Base-by-base conservation (phyloP, 92 coral and sea anemone species). In the Epizoanthus illoricatus region DNA sequence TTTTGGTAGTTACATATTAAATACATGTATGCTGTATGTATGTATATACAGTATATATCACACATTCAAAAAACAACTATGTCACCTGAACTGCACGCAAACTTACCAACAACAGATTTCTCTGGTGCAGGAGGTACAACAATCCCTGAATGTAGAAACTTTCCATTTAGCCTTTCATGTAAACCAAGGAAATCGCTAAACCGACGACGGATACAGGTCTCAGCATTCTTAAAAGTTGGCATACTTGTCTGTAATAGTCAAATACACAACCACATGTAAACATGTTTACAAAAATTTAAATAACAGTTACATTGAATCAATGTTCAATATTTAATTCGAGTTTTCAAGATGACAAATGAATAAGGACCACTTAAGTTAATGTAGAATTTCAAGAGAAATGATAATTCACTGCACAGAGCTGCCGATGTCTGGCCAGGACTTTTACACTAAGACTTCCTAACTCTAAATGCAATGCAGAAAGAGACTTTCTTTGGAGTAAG, bases 181-280 rank as follows among this genome's bases (percentile, higher is more conserved):
- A 96, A 90, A 24, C 99, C 99, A n/a, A 96, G 92, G 80, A 96
- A 96, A 80, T 96, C 99, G 91, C 99, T 96, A 80, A 96, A 96
- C 55, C 99, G 88, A 19, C 99, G 92, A 52, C 93, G 87, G 18
- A 96, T 97, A 49, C 87, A 69, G 0, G 98, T 89, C 63, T 90
- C 94, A 4, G 99, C 91, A 76, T 89, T 93, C 87, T 96, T 93
- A 79, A 93, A 96, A 69, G 91, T 85, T 55, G 99, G 92, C 85
- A 91, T 89, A 73, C 93, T 93, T 81, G 99, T 96, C 99, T 96
- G 75, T 10, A 72, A 61, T 15, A 33, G 69, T 23, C 4, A 65
- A 52, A 84, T 41, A 84, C 7, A 73, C 21, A 41, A 9, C 13
- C 56, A 11, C 3, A 13, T 6, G 52, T 45, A 7, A 45, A 45